phyloP scores from a whole-genome alignment of 2,888 invertebrate species.

The Himalopsyche japonica region DNA sequence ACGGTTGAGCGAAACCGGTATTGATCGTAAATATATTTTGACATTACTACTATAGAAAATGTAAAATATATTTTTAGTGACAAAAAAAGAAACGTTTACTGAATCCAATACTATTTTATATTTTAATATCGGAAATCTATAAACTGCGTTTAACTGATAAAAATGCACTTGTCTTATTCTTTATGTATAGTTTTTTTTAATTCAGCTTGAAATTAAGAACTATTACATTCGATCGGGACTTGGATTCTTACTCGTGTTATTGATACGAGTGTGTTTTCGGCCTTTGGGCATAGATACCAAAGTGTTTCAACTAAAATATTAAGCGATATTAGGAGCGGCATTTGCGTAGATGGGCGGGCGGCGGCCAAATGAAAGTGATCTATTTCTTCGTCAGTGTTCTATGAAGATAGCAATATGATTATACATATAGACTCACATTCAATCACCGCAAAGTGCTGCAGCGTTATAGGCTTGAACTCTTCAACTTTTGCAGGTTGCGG shows the following conservation, averaged over 20 bases:
- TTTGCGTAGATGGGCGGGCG: background rate
- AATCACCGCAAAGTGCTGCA: background rate
- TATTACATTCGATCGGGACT: background rate
- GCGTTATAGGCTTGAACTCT: background rate
- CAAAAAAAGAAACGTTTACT: no score
- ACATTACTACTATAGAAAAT: no score
- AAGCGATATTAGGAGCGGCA: background rate
- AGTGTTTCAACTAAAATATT: background rate
- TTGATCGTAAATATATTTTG: no score
- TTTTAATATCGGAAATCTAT: no score
- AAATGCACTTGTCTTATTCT: background rate
- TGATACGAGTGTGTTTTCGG: background rate
- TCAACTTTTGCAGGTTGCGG: no score
- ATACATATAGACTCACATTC: background rate
- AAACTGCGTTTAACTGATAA: background rate
- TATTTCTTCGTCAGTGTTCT: background rate
- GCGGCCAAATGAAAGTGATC: background rate
- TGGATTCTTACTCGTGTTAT: background rate
- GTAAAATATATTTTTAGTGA: no score
- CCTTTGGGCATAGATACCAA: background rate
- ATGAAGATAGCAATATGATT: background rate
- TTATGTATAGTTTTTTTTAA: background rate
- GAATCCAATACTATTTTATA: no score
- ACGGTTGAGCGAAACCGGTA: no score
- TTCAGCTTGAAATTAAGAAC: background rate